These are phyloP conservation scores for Mayetiola destructor DNA, from an alignment of 2,888 invertebrate genomes.

Conservation along the genomic window DNA sequence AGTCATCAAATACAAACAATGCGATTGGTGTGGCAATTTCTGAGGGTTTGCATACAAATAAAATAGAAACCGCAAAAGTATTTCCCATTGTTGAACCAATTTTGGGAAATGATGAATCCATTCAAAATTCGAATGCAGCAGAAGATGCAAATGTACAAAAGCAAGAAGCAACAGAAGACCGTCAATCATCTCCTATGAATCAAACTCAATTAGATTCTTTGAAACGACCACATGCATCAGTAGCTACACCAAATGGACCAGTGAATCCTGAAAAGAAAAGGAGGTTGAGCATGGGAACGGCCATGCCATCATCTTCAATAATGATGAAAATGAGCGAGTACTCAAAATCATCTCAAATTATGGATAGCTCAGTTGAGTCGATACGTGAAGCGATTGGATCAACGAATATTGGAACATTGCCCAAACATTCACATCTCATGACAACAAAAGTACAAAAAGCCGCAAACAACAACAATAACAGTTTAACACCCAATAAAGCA, in stretches of 20 bases:
- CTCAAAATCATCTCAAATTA: conserved; percentile 30
- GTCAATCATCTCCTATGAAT: neutral
- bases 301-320: conserved; percentile 39
- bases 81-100: neutral
- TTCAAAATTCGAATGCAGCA: neutral
- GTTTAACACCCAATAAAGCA: conserved; percentile 12
- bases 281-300: conserved; percentile 23
- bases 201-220: neutral
- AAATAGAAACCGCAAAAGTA: neutral
- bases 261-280: conserved; percentile 15
- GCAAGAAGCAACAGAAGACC: neutral
- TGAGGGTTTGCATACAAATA: neutral
- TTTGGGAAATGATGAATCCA: neutral
- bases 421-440: conserved; percentile 23
- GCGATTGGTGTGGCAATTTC: neutral
- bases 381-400: conserved; percentile 39
- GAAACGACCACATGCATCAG: conserved; percentile 6
- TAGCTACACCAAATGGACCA: conserved; percentile 13
- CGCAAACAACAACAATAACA: conserved; percentile 18
- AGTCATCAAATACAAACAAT: neutral
- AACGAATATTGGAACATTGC: conserved; percentile 53
- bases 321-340: conserved; percentile 31
- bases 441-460: conserved; percentile 21
- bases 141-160: neutral
- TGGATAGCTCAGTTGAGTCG: conserved; percentile 16